Evolutionary conservation across 2,888 invertebrate species (phyloP).

Genomic region (Adelphocoris suturalis): DNA sequence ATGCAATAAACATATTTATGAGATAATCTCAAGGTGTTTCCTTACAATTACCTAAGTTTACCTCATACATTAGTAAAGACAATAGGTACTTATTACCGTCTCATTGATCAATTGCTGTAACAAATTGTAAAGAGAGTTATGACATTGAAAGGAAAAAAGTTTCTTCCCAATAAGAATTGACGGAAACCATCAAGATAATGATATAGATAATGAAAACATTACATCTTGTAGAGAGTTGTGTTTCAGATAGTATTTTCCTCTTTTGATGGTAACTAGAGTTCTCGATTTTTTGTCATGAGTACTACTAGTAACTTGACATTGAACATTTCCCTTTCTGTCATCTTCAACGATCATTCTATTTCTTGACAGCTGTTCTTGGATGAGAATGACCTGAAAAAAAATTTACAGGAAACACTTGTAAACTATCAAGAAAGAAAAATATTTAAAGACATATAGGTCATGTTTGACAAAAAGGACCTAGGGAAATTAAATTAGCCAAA

Average conservation of each 20-base stretch:
- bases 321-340: constrained; percentile 89
- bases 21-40: no score
- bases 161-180: not conserved
- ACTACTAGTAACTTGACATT: constrained; percentile 85
- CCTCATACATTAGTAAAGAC: no score
- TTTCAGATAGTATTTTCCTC: constrained; percentile 93
- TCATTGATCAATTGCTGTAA: no score
- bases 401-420: not conserved
- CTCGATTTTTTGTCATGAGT: constrained; percentile 98
- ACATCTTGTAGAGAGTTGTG: constrained; percentile 98
- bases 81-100: no score
- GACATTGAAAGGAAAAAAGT: no score
- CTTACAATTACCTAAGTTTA: no score
- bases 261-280: constrained; percentile 93
- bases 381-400: constrained; percentile 87
- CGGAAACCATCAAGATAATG: no score
- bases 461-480: not conserved
- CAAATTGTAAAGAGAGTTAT: no score
- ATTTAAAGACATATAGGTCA: no score
- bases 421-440: no score
- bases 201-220: constrained; percentile 76
- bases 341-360: constrained; percentile 98
- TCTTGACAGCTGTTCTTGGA: constrained; percentile 98
- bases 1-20: no score
- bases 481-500: not conserved